These are phyloP conservation scores for Lithobates sylvaticus DNA, from an alignment of 2,797 vertebrate species.

Conservation along the genomic window DNA sequence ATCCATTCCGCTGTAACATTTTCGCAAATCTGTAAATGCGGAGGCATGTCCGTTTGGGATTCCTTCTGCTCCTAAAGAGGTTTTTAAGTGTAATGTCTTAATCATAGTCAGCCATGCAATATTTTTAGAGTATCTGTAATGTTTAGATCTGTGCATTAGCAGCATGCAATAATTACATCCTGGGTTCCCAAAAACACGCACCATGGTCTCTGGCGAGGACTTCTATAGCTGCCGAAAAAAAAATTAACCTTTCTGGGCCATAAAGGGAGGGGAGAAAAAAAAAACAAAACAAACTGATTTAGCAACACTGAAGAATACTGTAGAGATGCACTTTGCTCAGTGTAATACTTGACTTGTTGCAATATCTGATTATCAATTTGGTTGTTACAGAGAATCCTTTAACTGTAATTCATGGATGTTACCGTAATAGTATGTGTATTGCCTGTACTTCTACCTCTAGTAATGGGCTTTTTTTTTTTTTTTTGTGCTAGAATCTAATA, in stretches of 20 bases:
- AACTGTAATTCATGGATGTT: constrained; percentile 88
- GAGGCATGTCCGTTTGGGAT: constrained; percentile 77
- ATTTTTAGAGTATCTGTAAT: constrained; percentile 83
- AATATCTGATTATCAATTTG: constrained; percentile 89
- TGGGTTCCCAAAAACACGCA: constrained; percentile 79
- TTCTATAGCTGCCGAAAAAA: constrained; percentile 78
- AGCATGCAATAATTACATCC: constrained; percentile 86
- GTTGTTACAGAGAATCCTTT: constrained; percentile 87
- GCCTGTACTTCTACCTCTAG: constrained; percentile 97
- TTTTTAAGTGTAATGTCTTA: constrained; percentile 83
- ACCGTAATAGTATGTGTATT: constrained; percentile 84
- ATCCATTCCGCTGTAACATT: constrained; percentile 87
- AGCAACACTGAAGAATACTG: constrained; percentile 89
- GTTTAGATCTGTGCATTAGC: constrained; percentile 84
- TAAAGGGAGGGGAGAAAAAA: constrained; percentile 74
- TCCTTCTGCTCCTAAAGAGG: constrained; percentile 75
- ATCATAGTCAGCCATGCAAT: constrained; percentile 83
- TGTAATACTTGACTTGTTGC: constrained; percentile 93
- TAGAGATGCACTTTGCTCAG: constrained; percentile 97
- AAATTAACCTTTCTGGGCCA: constrained; percentile 76
- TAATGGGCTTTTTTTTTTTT: constrained; percentile 82
- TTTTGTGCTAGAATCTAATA: constrained; percentile 82
- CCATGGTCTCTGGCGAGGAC: constrained; percentile 82
- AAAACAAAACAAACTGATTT: constrained; percentile 79
- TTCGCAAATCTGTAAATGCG: constrained; percentile 84